Evolutionary conservation across 2,113 vertebrate genomes (phyloP).

Genomic region (Aegithalos caudatus): DNA sequence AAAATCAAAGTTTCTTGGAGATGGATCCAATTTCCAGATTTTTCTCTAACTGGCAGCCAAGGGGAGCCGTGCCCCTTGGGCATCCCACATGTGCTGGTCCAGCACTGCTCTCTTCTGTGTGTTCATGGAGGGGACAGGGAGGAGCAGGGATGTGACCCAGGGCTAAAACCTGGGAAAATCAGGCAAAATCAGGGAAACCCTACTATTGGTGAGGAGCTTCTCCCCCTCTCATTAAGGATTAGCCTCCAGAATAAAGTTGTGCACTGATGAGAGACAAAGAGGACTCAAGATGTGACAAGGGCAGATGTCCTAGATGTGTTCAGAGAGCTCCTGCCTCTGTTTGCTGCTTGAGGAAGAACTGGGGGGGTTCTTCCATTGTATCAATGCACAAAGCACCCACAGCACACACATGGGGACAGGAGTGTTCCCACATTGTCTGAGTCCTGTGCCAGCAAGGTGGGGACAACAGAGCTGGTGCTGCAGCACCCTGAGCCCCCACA

Average conservation of each 20-base stretch:
- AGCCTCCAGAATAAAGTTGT: not conserved
- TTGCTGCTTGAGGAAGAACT: not conserved
- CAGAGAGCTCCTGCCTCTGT: not conserved
- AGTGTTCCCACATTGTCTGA: not conserved
- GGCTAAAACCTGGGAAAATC: not conserved
- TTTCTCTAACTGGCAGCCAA: not conserved
- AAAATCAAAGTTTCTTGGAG: not conserved
- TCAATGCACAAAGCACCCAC: not conserved
- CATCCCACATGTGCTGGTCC: not conserved
- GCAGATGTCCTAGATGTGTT: not conserved
- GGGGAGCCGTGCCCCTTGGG: not conserved
- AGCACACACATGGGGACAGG: fast-evolving
- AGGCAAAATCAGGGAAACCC: not conserved
- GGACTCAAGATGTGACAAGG: not conserved
- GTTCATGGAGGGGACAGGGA: not conserved
- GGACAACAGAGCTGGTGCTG: not conserved
- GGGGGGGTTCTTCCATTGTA: not conserved
- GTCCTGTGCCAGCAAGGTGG: not conserved
- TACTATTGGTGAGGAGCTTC: not conserved
- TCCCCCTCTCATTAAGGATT: not conserved
- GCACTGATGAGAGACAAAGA: not conserved
- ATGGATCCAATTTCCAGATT: not conserved
- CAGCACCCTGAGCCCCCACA: not conserved
- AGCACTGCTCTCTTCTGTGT: not conserved
- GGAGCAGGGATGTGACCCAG: not conserved